Evolutionary conservation across 2,797 vertebrate genomes (phyloP), one percentile per base, ranked within the genome.

Genomic region (Nannoperca obscura): DNA sequence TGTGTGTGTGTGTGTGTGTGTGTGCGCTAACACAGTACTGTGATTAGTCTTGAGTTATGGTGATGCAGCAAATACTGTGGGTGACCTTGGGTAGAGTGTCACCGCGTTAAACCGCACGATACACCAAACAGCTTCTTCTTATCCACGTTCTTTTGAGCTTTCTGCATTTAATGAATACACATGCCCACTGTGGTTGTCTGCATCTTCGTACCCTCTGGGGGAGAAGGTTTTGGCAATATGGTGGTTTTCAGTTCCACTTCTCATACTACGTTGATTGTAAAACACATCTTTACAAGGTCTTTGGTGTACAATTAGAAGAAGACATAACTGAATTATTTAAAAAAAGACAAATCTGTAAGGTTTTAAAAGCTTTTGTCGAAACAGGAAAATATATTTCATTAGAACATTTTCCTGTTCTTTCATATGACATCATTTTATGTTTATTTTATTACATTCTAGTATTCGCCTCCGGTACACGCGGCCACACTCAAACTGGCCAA

Each of bases 41-140:
- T 77, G 81, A 88, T 91, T 89, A 88, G 87, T 90, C 74, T 68
- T 81, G 83, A 80, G 80, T 85, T 91, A 81, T 88, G 85, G 67
- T 85, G 86, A 92, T 83, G 84, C 89, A 80, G 86, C 78, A 90
- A 80, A 81, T 83, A 64, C 73, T 73, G 63, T 22, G 15, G 32
- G 69, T 87, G 90, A 93, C 91, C 92, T 93, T 92, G 89, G 74
- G 59, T 32, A 74, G 30, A 44, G 27, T 84, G 79, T 80, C 81
- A 58, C 44, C 38, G 27, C 36, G 32, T 20, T 74, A 53, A 87
- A 78, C 55, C 15, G 5, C 69, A 69, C 63, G 70, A 72, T 36
- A 60, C 54, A 69, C 61, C 62, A 70, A 79, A 77, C 69, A 1
- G 49, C 71, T 55, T 68, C 38, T 74, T 61, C 38, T 40, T 47